Percentiles rank a stretch among this genome's conserved stretches.
Conservation (phyloP, 1,140 invertebrate genomes). For the Popillia japonica region DNA sequence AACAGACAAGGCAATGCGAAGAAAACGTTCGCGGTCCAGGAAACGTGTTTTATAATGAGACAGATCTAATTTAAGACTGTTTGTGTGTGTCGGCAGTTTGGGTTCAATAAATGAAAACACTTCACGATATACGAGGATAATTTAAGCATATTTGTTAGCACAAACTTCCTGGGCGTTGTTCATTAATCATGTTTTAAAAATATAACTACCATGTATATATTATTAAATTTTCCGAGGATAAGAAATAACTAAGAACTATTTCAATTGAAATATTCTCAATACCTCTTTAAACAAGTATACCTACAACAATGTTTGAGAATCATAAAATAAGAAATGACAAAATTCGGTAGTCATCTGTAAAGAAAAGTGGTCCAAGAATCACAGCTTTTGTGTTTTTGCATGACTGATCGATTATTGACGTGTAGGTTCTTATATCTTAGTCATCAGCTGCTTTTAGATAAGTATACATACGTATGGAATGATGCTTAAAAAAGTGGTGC, state of each 20-base stretch:
- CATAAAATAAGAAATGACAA: too few species aligned
- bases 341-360: too few species aligned
- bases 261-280: too few species aligned
- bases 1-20: background rate
- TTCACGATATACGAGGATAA: background rate
- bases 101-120: background rate
- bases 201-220: background rate
- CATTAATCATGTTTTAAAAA: conserved; percentile 12
- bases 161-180: background rate
- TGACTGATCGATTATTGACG: background rate
- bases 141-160: background rate
- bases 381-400: background rate
- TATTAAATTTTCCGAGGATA: too few species aligned
- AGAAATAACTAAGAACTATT: too few species aligned
- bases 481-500: too few species aligned
- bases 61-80: background rate
- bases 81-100: background rate
- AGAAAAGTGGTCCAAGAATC: too few species aligned
- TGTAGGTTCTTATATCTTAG: background rate
- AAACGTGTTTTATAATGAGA: conserved; percentile 15
- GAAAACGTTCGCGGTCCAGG: background rate
- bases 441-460: background rate
- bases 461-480: too few species aligned
- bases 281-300: too few species aligned
- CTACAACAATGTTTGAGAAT: too few species aligned